These are phyloP conservation scores for Pica pica DNA, from an alignment of 2,113 vertebrate genomes.

Conservation along the genomic window DNA sequence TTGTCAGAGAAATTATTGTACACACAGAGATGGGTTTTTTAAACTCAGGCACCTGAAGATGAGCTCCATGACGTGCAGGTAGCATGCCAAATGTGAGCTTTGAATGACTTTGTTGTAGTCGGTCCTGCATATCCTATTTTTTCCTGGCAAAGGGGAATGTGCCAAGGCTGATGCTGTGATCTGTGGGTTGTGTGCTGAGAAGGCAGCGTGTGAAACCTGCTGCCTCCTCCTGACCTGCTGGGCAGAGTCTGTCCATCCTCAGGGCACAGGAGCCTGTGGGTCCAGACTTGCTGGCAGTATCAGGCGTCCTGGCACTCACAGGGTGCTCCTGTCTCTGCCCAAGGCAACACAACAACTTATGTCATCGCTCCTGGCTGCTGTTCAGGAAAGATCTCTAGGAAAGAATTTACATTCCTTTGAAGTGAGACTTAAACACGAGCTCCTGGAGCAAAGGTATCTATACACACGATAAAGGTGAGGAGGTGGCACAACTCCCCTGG, in stretches of 20 bases:
- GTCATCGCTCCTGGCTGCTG: neutral
- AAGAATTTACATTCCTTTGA: neutral
- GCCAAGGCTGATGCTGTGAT: slow-evolving; percentile 8
- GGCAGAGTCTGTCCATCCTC: slow-evolving; percentile 24
- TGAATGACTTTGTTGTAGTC: neutral
- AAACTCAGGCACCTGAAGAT: neutral
- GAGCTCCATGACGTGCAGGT: neutral
- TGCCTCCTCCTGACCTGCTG: slow-evolving; percentile 28
- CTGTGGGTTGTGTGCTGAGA: neutral
- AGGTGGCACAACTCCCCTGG: neutral
- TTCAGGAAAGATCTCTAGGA: neutral
- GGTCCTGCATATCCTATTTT: neutral
- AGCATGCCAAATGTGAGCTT: neutral
- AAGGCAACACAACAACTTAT: neutral
- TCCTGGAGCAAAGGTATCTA: neutral
- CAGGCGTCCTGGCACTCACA: neutral
- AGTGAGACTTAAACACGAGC: neutral
- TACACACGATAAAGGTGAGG: neutral
- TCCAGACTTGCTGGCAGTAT: neutral
- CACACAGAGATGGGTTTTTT: neutral
- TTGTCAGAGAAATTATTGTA: neutral
- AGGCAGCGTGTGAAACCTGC: neutral
- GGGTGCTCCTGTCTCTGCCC: neutral
- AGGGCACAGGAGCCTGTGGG: neutral
- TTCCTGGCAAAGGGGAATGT: neutral